Conservation (phyloP, 1,140 invertebrate genomes). For the Pseudoatta argentina region DNA sequence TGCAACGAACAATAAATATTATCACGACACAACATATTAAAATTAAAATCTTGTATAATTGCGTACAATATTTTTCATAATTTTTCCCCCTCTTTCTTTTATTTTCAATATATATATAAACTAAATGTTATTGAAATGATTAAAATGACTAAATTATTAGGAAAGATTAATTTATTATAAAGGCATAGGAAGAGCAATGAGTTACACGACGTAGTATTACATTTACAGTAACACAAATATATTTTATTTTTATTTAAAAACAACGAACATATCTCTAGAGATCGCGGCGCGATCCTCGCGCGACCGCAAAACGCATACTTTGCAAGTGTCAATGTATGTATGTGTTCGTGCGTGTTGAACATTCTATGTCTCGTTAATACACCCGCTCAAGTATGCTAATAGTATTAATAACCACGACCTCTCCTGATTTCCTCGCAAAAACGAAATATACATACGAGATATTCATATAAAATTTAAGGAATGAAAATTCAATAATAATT, state of each 20-base stretch:
- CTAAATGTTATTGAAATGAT: no score
- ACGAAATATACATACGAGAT: conserved; percentile 23
- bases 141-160: not conserved
- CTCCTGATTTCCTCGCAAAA: not conserved
- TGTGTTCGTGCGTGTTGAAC: conserved; percentile 7
- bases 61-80: no score
- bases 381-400: conserved; percentile 13
- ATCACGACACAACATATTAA: no score
- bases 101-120: no score
- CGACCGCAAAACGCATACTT: conserved; percentile 42
- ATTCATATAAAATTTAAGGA: not conserved
- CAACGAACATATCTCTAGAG: conserved; percentile 70
- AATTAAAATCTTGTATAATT: no score
- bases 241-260: conserved; percentile 78
- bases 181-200: not conserved
- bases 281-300: conserved; percentile 46
- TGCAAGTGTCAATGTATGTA: conserved; percentile 15
- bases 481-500: not conserved
- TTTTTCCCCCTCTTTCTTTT: no score
- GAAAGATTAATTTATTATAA: not conserved
- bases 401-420: not conserved
- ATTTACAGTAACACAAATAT: conserved; percentile 79
- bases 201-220: not conserved
- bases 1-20: no score
- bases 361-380: not conserved